These are phyloP conservation scores for Melanogrammus aeglefinus DNA, from an alignment of 2,797 vertebrate genomes.

Conservation along the genomic window DNA sequence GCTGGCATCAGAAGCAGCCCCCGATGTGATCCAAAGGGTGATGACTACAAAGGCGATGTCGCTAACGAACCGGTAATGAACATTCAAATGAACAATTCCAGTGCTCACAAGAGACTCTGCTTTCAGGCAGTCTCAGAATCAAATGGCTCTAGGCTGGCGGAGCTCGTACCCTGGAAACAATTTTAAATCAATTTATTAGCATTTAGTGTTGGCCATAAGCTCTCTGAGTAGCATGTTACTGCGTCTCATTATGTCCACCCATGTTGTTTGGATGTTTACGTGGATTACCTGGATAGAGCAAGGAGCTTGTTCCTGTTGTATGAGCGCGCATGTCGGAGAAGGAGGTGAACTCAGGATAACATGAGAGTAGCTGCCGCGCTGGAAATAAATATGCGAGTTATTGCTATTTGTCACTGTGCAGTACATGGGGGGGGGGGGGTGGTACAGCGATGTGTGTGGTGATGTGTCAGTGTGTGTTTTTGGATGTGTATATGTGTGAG, in stretches of 20 bases:
- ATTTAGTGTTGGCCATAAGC: constrained; percentile 44
- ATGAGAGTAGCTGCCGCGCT: constrained; percentile 48
- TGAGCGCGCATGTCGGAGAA: constrained; percentile 32
- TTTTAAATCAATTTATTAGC: constrained; percentile 50
- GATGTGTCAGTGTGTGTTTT: neutral
- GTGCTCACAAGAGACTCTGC: constrained; percentile 35
- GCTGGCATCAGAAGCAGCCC: neutral
- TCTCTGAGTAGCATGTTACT: constrained; percentile 25
- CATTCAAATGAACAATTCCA: constrained; percentile 45
- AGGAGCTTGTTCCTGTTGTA: constrained; percentile 13
- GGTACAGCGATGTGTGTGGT: constrained; percentile 41
- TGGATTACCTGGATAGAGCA: constrained; percentile 28
- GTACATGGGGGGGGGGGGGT: constrained; percentile 53
- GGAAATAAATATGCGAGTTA: constrained; percentile 57
- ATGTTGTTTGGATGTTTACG: neutral
- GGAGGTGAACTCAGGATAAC: constrained; percentile 46
- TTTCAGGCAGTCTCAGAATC: constrained; percentile 37
- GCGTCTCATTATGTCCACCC: neutral
- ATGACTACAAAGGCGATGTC: constrained; percentile 37
- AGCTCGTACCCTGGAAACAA: constrained; percentile 46
- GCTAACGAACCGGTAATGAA: constrained; percentile 54
- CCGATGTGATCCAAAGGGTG: constrained; percentile 34
- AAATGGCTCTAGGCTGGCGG: constrained; percentile 38
- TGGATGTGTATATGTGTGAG: neutral
- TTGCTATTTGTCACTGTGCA: constrained; percentile 54